Evolutionary conservation across 92 coral and sea anemone genomes (phyloP).

Genomic region (Heliopora coerulea): DNA sequence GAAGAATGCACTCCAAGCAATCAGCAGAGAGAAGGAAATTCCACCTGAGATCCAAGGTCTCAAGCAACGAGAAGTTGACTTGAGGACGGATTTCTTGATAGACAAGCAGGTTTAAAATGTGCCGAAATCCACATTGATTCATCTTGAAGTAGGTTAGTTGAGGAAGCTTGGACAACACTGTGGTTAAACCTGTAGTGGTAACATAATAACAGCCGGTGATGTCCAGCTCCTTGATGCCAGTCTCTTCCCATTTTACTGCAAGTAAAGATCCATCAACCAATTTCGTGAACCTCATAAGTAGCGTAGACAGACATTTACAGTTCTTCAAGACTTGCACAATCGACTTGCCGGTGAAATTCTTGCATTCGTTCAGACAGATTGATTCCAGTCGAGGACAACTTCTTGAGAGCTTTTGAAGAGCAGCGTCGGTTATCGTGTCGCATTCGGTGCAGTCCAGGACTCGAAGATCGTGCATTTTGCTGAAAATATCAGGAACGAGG

Average conservation of each 20-base stretch:
- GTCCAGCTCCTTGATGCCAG: constrained; percentile 83
- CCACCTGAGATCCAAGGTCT: constrained; percentile 95
- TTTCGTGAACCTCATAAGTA: constrained; percentile 92
- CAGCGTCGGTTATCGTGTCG: constrained; percentile 83
- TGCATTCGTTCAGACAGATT: constrained; percentile 95
- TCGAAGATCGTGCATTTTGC: constrained; percentile 88
- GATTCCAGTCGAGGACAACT: constrained; percentile 94
- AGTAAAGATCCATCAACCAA: constrained; percentile 81
- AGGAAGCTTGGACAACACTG: constrained; percentile 79
- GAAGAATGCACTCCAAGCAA: constrained; percentile 88
- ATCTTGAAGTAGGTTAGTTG: constrained; percentile 89
- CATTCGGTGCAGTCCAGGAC: constrained; percentile 94
- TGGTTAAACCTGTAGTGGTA: constrained; percentile 94
- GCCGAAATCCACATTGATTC: constrained; percentile 99
- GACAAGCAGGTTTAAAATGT: constrained; percentile 83
- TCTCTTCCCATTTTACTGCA: constrained; percentile 89
- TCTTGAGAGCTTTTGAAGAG: constrained; percentile 80
- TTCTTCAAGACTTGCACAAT: constrained; percentile 73
- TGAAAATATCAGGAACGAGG: constrained; percentile 86
- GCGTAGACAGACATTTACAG: constrained; percentile 76
- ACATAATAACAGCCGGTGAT: constrained; percentile 96
- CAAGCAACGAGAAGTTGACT: constrained; percentile 66
- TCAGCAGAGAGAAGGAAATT: constrained; percentile 97
- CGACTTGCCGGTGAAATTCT: constrained; percentile 84
- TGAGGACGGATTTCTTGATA: constrained; percentile 95